These are phyloP conservation scores for Diadophis punctatus DNA, from an alignment of 2,113 vertebrate genomes.

Conservation along the genomic window DNA sequence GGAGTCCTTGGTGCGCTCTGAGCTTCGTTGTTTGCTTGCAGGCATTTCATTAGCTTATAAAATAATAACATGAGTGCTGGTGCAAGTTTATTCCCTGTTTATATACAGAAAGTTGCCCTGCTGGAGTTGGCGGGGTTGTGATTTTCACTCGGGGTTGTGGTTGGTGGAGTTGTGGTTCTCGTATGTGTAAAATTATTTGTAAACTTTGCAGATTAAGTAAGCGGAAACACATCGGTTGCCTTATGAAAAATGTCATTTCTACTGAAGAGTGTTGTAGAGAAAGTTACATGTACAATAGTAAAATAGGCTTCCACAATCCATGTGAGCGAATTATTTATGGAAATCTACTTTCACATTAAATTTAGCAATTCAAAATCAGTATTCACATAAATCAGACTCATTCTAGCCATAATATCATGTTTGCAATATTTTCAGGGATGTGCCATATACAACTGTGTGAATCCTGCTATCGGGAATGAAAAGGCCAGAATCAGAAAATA, in stretches of 20 bases:
- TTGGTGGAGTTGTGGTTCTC: not conserved
- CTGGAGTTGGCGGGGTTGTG: not conserved
- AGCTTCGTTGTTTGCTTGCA: not conserved
- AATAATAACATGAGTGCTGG: not conserved
- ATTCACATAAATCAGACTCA: not conserved
- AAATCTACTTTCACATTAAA: not conserved
- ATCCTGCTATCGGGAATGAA: not conserved
- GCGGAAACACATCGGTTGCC: not conserved
- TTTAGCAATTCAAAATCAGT: not conserved
- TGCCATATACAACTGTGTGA: not conserved
- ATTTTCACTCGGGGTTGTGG: not conserved
- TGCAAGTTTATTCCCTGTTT: not conserved
- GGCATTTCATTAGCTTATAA: not conserved
- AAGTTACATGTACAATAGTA: not conserved
- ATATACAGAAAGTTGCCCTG: not conserved
- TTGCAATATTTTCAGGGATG: not conserved
- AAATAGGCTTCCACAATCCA: not conserved
- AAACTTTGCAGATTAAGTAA: not conserved
- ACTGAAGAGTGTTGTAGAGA: not conserved
- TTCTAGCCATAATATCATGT: not conserved
- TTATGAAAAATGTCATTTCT: not conserved
- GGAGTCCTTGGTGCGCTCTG: not conserved
- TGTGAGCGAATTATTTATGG: not conserved
- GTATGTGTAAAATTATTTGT: not conserved
- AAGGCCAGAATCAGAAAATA: not conserved